Percentiles rank a stretch among this genome's conserved stretches.
These are phyloP conservation scores for Helogale parvula DNA, from an alignment of 2,113 vertebrate genomes.

Conservation along the genomic window DNA sequence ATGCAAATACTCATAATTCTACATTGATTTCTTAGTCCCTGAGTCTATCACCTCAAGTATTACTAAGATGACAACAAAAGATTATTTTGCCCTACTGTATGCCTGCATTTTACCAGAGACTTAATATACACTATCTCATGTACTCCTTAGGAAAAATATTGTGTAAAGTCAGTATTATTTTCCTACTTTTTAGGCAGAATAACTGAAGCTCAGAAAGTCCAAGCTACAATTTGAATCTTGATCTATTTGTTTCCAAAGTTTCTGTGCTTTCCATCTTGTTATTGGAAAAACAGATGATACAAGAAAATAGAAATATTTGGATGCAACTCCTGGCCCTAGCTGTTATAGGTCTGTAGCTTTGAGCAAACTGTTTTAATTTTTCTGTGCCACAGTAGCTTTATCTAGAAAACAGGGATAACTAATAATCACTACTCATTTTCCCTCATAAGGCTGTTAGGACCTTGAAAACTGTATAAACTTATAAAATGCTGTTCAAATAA, in stretches of 20 bases:
- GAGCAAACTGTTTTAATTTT: slow-evolving; percentile 9
- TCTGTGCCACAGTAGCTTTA: not conserved
- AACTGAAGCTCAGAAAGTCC: not conserved
- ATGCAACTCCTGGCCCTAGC: not conserved
- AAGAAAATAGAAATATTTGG: not conserved
- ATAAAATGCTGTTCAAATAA: slow-evolving; percentile 44
- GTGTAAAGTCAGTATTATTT: not conserved
- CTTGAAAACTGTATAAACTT: slow-evolving; percentile 39
- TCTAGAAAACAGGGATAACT: not conserved
- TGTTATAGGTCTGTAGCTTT: not conserved
- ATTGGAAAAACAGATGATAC: not conserved
- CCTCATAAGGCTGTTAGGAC: not conserved
- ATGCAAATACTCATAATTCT: not conserved
- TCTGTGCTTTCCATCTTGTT: not conserved
- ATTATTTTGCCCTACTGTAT: not conserved
- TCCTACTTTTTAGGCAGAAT: not conserved
- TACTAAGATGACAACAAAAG: slow-evolving; percentile 2
- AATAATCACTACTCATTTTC: not conserved
- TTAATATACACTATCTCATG: not conserved
- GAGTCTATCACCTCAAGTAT: not conserved
- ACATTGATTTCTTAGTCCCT: not conserved
- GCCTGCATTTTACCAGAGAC: not conserved
- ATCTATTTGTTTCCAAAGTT: not conserved
- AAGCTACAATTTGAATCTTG: not conserved
- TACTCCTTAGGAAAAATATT: not conserved